Percentiles rank a stretch among this genome's conserved stretches.
Evolutionary conservation across 2,113 vertebrate species (phyloP).

Genomic region (Ranitomeya imitator): DNA sequence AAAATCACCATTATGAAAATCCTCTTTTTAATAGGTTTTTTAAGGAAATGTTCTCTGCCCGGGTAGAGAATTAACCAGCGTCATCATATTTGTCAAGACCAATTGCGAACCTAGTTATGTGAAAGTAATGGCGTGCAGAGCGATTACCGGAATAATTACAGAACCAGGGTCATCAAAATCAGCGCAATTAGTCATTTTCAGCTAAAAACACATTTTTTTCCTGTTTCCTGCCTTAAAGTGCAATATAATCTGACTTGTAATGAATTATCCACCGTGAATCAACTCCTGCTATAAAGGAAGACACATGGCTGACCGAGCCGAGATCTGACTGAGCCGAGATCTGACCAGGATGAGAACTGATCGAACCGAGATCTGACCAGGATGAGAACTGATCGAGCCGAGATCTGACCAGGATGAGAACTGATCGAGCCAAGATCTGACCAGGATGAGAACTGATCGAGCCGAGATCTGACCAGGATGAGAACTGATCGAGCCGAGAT

Average conservation of each 20-base stretch:
- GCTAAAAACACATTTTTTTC: background rate
- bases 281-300: background rate
- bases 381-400: too few relatives aligned
- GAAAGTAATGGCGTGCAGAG: background rate
- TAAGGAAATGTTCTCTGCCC: slow-evolving; percentile 4
- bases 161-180: background rate
- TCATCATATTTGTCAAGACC: slow-evolving; percentile 21
- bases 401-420: too few relatives aligned
- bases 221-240: background rate
- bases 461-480: too few relatives aligned
- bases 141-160: background rate
- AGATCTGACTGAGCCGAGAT: background rate
- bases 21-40: background rate
- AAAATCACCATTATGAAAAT: background rate
- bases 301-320: background rate
- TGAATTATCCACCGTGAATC: background rate
- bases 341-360: too few relatives aligned
- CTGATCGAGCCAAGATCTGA: too few relatives aligned
- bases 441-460: too few relatives aligned
- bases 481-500: background rate
- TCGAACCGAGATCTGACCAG: too few relatives aligned
- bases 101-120: background rate
- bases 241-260: background rate
- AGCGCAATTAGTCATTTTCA: background rate
- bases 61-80: background rate